Base-by-base conservation (phyloP, 2,113 vertebrate genomes). In the Sisor rabdophorus region DNA sequence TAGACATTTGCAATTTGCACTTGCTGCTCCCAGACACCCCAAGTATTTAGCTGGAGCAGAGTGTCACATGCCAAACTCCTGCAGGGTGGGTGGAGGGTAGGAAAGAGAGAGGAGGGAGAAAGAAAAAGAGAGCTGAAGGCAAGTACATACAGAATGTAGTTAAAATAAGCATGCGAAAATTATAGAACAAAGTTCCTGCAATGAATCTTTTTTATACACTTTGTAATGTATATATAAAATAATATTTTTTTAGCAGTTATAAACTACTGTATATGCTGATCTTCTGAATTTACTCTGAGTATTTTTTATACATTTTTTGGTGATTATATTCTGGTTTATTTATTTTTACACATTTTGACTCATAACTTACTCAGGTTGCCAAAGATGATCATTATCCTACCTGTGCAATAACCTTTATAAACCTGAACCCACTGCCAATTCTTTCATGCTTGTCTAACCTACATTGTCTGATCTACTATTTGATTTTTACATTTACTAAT, bases 61-160 rank as follows among this genome's bases (percentile, higher is more conserved):
- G 59, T 59, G 54, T 75, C 60, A 75, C 53, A 69, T 76, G 73
- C 69, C 69, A 72, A 65, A 78, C 19, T 26, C 50, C 76, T 65
- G 60, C 22, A 19, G 71, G 48, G 58, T 59, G 60, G 55, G 58
- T 59, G 60, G 55, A 28, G 71, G 40, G 61, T 26, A 22, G 26
- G 22, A 16, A 47, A 36, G 19, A 67, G 50, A 30, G 28, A 47
- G 36, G n/a, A 47, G 53, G 26, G 67, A 44, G 36, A 47, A 12
- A 56, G 67, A 40, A 26, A 54, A 58, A n/a, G 54, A 60, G 68
- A 19, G 48, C 52, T 54, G 28, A 40, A 48, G 53, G 22, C 30
- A 40, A 50, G 64, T 55, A 61, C 10, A 61, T n/a, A 58, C 11
- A 17, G 50, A 32, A 28, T 44, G 26, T 79, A 60, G 50, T 30